Evolutionary conservation across 2,113 vertebrate genomes (phyloP).

Genomic region (Malaclemys terrapin): DNA sequence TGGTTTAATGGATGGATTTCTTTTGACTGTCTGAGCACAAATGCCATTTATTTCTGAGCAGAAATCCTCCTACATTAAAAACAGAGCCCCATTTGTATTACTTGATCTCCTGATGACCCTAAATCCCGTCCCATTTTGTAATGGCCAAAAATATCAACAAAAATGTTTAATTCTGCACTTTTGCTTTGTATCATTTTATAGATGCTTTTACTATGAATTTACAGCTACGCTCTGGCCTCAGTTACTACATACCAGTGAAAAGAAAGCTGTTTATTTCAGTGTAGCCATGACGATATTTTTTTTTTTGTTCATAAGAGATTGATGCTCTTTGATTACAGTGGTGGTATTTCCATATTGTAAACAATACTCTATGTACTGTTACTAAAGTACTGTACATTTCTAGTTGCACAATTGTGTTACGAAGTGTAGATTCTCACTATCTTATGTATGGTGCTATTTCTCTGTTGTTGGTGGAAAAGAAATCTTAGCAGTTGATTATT

Average conservation of each 20-base stretch:
- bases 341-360: constrained; percentile 75
- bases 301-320: constrained; percentile 44
- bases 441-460: constrained; percentile 89
- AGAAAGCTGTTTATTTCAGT: constrained; percentile 60
- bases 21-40: neutral
- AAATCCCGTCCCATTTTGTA: neutral
- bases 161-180: neutral
- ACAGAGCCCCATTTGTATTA: constrained; percentile 25
- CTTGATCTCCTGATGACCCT: neutral
- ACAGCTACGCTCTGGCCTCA: constrained; percentile 49
- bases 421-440: constrained; percentile 80
- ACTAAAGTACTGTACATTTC: constrained; percentile 82
- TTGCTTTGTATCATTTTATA: constrained; percentile 11
- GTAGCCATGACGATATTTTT: constrained; percentile 39
- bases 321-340: constrained; percentile 68
- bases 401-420: constrained; percentile 82
- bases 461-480: constrained; percentile 71
- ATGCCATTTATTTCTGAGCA: neutral
- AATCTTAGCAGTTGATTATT: constrained; percentile 70
- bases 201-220: constrained; percentile 36
- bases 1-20: neutral
- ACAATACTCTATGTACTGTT: constrained; percentile 80
- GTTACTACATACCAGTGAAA: constrained; percentile 72
- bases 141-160: neutral
- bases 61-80: neutral